Evolutionary conservation across 2,888 invertebrate species (phyloP), one percentile per base, ranked within the genome.

Genomic region (Papilio protenor): DNA sequence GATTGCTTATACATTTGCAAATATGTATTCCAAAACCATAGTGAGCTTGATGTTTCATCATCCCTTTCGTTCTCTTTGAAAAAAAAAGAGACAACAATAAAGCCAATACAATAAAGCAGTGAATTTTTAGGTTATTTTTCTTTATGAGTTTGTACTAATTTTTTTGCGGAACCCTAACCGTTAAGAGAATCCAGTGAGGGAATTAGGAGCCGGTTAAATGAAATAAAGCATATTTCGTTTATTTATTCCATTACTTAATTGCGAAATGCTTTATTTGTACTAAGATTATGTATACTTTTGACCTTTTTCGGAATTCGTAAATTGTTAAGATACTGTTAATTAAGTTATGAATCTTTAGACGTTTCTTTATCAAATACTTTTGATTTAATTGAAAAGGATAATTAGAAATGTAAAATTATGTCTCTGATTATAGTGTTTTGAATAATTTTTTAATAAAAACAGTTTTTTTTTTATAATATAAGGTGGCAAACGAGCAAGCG

Each of bases 171-270:
- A 66, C 78, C 75, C 78, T 76, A 11, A 6, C 6, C 14, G 57
- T 66, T 66, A 73, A 71, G 72, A 78, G 73, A 27, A 27, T 18
- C 73, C n/a, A 45, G 57, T 47, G 77, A 40, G 66, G 66, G 78
- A 75, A 73, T 78, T 78, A 72, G 75, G 71, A 59, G 64, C 23
- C 52, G 64, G 75, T 78, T 74, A 78, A 77, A 77, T 77, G 75
- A 74, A 78, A 75, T 75, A 75, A 76, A 73, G 75, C 75, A 78
- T 78, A 78, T 78, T 78, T 76, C 75, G 72, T 75, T 76, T 57
- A 75, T 78, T 75, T 78, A 78, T 73, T 49, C 72, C 75, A 78
- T 78, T 78, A 78, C 78, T 73, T 78, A 78, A 78, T 78, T 78
- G 78, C 78, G 57, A 78, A 69, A 76, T 64, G 69, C 33, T 72